Evolutionary conservation across 2,113 vertebrate genomes (phyloP), one percentile per base, ranked within the genome.

Genomic region (Pseudopipra pipra): DNA sequence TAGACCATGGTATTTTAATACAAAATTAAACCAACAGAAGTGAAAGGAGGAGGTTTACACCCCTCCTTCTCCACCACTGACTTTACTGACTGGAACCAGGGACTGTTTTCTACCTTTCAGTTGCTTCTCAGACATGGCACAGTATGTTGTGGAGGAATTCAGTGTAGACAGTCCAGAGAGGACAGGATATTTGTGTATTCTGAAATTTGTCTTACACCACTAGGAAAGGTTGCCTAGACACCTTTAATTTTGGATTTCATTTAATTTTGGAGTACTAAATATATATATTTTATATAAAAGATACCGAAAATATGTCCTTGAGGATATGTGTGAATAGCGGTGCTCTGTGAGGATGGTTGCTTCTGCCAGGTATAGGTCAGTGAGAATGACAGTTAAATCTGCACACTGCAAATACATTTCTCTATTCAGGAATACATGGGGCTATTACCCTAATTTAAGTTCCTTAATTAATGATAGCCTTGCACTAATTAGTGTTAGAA

Each of bases 251-350:
- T 67, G 35, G 10, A 33, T 44, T 85, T 67, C 0, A 2, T 44
- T 59, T 63, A 17, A 51, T 59, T 81, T 70, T 78, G 5, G 21
- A 44, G 18, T 68, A 35, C 10, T 66, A 62, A 19, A 12, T 62
- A 30, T 7, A 8, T 8, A 2, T 71, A 5, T 46, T n/a, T 12
- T 23, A 2, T 30, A 5, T 67, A 25, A 27, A 83, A 65, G 16
- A 27, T 51, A 49, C 0, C 14, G 19, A 71, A 49, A 90, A 54
- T 22, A 16, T 0, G 0, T 83, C 5, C n/a, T 47, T 51, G 35
- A 61, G 55, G 44, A 44, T 19, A 24, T 49, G 5, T 54, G 58
- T 78, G 70, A n/a, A 6, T 70, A 24, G 5, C 37, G n/a, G 12
- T 68, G 8, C 33, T 75, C 5, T 72, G 16, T 61, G 41, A 73